Percentiles rank a stretch among this genome's conserved stretches.
Evolutionary conservation across 2,797 vertebrate genomes (phyloP).

Genomic region (Neoniphon sammara): DNA sequence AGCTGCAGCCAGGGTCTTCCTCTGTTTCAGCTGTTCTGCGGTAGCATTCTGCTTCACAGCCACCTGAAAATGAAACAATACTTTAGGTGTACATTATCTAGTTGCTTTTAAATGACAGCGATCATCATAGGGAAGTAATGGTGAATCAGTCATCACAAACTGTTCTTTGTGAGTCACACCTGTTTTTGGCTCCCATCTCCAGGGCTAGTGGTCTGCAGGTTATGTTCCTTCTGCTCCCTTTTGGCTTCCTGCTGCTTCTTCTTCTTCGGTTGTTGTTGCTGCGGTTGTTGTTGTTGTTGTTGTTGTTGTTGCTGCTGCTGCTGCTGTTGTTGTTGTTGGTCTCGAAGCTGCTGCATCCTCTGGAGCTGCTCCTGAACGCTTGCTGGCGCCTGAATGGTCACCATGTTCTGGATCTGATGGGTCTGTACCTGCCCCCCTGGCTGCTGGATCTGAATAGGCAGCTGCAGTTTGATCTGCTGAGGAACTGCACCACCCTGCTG

Average conservation of each 20-base stretch:
- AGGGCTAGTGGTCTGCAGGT: constrained; percentile 85
- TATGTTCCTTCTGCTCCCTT: constrained; percentile 89
- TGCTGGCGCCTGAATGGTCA: constrained; percentile 89
- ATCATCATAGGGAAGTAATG: not conserved
- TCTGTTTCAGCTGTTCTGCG: constrained; percentile 96
- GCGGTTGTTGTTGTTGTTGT: constrained; percentile 87
- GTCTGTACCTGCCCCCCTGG: constrained; percentile 84
- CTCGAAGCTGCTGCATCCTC: constrained; percentile 88
- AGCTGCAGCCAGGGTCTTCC: constrained; percentile 91
- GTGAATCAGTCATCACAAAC: not conserved
- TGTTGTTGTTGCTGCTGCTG: constrained; percentile 84
- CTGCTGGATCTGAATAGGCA: constrained; percentile 89
- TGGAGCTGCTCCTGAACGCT: constrained; percentile 94
- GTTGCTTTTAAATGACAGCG: not conserved
- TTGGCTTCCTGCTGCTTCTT: constrained; percentile 89
- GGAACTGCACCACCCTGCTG: constrained; percentile 81
- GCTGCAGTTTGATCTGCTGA: constrained; percentile 92
- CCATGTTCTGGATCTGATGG: constrained; percentile 92
- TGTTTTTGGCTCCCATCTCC: constrained; percentile 93
- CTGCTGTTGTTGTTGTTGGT: constrained; percentile 85
- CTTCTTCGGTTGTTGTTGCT: constrained; percentile 79
- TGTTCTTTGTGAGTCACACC: constrained; percentile 77
- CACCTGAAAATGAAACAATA: constrained; percentile 77
- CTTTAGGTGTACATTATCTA: accelerated
- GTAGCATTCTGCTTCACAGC: constrained; percentile 91